A percentile compares a stretch with the other conserved stretches of the same genome.
Conservation (phyloP, 2,888 invertebrate genomes). For the Priocnemis perturbator region DNA sequence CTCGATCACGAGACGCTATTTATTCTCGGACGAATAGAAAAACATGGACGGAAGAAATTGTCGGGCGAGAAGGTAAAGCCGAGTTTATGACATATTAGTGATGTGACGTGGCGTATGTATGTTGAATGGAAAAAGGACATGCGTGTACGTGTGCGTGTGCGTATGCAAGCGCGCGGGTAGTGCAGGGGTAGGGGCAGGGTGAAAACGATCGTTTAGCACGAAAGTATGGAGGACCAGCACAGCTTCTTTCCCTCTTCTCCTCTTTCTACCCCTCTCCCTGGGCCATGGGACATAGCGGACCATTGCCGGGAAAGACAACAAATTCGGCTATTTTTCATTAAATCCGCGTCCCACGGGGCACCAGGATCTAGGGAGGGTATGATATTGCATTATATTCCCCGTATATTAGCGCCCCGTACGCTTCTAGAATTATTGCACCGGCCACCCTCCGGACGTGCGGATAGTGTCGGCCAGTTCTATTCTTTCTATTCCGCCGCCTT, state of each 20-base stretch:
- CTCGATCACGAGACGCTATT: conserved; percentile 68
- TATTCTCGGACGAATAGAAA: conserved; percentile 68
- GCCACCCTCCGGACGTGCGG: no score
- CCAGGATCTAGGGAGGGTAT: conserved; percentile 51
- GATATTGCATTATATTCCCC: conserved; percentile 66
- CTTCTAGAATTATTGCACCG: no score
- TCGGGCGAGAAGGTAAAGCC: background rate
- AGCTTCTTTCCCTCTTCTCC: no score
- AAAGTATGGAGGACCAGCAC: no score
- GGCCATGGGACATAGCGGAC: conserved; percentile 13
- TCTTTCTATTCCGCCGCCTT: no score
- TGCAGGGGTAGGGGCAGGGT: no score
- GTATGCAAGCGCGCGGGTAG: no score
- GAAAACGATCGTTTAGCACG: no score
- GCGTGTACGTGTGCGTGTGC: no score
- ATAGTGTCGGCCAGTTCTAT: no score
- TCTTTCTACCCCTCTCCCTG: background rate
- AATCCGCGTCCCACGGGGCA: conserved; percentile 64
- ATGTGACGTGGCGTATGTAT: background rate
- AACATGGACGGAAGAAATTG: conserved; percentile 35
- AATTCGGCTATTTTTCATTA: conserved; percentile 71
- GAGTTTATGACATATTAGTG: no score
- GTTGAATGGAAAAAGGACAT: background rate
- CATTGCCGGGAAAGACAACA: conserved; percentile 59
- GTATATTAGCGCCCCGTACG: conserved; percentile 6